These are phyloP conservation scores for Albula goreensis DNA, from an alignment of 2,113 vertebrate genomes.

Conservation along the genomic window DNA sequence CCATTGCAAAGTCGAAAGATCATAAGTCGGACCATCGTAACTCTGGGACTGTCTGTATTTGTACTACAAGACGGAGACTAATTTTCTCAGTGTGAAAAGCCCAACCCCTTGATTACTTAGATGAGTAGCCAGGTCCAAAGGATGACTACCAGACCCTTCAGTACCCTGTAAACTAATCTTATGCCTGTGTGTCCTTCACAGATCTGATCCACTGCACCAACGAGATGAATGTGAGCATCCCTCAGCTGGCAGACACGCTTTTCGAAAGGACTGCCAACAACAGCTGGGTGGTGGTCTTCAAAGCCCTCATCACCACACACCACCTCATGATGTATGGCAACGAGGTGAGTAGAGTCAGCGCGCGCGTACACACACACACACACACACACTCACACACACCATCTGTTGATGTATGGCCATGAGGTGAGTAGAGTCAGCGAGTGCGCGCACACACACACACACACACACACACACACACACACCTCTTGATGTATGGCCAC, in stretches of 20 bases:
- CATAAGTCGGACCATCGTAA: too few relatives aligned
- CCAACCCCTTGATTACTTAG: background rate
- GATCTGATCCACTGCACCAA: conserved; percentile 23
- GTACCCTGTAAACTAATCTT: background rate
- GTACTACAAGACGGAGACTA: too few relatives aligned
- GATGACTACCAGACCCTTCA: too few relatives aligned
- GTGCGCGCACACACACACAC: too few relatives aligned
- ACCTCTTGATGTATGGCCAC: too few relatives aligned
- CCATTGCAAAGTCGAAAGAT: too few relatives aligned
- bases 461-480: too few relatives aligned
- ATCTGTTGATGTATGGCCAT: too few relatives aligned
- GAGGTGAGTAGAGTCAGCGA: too few relatives aligned
- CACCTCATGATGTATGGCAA: conserved; percentile 59
- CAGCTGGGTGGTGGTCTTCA: conserved; percentile 81
- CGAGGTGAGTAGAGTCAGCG: conserved; percentile 63
- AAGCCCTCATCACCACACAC: conserved; percentile 74
- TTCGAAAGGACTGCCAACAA: conserved; percentile 67
- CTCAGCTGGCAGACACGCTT: conserved; percentile 68
- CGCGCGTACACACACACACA: background rate
- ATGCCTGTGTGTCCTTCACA: background rate
- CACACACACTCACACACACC: too few relatives aligned
- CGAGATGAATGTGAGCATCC: conserved; percentile 74
- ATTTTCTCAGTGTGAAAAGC: background rate
- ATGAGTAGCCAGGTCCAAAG: background rate
- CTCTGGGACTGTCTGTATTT: too few relatives aligned